These are phyloP conservation scores for Bambusicola thoracicus DNA, from an alignment of 2,113 vertebrate species.

Conservation along the genomic window DNA sequence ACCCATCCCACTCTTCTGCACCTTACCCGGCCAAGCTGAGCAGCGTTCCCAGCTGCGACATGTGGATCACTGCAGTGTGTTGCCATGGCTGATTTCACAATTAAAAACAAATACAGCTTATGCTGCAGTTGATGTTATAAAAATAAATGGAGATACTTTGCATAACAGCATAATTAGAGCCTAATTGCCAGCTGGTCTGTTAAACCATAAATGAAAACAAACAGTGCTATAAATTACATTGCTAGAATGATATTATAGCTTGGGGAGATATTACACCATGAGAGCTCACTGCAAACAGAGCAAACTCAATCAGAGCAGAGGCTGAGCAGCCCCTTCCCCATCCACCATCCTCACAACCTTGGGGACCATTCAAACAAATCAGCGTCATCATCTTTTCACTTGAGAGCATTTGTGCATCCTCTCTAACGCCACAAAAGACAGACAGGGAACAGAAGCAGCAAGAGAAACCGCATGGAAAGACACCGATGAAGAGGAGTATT, in stretches of 20 bases:
- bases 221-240: constrained; percentile 58
- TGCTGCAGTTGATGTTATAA: constrained; percentile 30
- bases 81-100: constrained; percentile 47
- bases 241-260: constrained; percentile 37
- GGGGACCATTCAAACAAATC: not conserved
- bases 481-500: not conserved
- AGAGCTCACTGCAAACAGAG: not conserved
- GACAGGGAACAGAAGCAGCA: not conserved
- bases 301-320: not conserved
- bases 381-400: not conserved
- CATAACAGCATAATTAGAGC: constrained; percentile 63
- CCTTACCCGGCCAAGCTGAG: not conserved
- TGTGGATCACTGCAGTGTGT: not conserved
- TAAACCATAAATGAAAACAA: constrained; percentile 63
- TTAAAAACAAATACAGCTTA: constrained; percentile 46
- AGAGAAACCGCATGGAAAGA: not conserved
- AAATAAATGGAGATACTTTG: constrained; percentile 60
- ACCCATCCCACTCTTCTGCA: not conserved
- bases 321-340: not conserved
- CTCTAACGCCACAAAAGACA: not conserved
- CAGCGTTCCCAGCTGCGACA: constrained; percentile 52
- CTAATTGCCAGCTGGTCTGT: constrained; percentile 61
- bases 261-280: constrained; percentile 31
- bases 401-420: not conserved
- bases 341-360: not conserved